These are phyloP conservation scores for Cherax quadricarinatus DNA, from an alignment of 1,140 invertebrate genomes.

Conservation along the genomic window DNA sequence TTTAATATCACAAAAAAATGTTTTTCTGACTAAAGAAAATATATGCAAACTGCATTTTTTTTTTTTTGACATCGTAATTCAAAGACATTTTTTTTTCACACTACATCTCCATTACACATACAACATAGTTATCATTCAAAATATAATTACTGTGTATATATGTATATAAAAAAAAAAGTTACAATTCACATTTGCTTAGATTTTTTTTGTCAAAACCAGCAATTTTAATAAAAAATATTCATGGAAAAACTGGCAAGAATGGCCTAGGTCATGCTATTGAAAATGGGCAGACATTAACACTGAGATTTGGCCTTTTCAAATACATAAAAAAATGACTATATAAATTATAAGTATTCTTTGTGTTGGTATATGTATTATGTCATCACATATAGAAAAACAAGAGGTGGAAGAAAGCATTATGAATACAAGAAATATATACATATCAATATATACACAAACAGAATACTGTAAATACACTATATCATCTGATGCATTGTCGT, in stretches of 20 bases:
- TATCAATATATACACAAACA: constrained; percentile 51
- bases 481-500: constrained; percentile 45
- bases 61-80: neutral
- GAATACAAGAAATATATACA: constrained; percentile 51
- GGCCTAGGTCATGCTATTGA: neutral
- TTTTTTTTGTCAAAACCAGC: neutral
- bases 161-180: constrained; percentile 14
- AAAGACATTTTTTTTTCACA: constrained; percentile 8
- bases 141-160: neutral
- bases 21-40: constrained; percentile 23
- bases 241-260: neutral
- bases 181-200: constrained; percentile 9
- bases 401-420: constrained; percentile 37
- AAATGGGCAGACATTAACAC: neutral
- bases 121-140: constrained; percentile 34
- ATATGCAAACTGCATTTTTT: neutral
- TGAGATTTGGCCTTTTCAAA: neutral
- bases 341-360: neutral
- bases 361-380: constrained; percentile 21
- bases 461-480: neutral
- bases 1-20: constrained; percentile 27
- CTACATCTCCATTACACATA: constrained; percentile 16
- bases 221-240: neutral
- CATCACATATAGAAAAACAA: constrained; percentile 25
- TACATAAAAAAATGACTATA: no score